Conservation (phyloP, 2,888 invertebrate species). For the Tetropium fuscum region DNA sequence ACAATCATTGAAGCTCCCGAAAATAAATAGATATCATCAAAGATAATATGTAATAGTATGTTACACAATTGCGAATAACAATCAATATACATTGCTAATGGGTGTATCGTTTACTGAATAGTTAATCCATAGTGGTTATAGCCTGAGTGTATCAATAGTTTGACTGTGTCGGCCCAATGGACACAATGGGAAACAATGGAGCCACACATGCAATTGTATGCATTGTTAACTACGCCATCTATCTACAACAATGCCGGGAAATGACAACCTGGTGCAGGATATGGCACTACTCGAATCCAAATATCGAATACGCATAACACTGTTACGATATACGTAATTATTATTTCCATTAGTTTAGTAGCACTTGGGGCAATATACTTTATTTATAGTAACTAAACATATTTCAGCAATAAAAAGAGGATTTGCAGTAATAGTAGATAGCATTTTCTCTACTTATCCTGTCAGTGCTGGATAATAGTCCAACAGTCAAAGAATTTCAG, state of each 20-base stretch:
- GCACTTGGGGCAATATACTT: background rate
- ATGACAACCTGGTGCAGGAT: constrained; percentile 59
- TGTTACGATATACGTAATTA: constrained; percentile 35
- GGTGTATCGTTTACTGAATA: constrained; percentile 64
- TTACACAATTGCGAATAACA: constrained; percentile 57
- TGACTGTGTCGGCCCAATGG: constrained; percentile 61
- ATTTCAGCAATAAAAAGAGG: no score
- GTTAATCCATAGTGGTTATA: constrained; percentile 65
- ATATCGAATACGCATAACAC: constrained; percentile 39
- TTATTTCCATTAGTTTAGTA: constrained; percentile 25
- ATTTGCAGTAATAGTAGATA: no score
- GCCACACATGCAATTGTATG: constrained; percentile 63
- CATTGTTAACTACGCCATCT: constrained; percentile 61
- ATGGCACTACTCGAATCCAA: constrained; percentile 48
- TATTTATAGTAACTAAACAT: background rate
- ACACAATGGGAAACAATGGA: constrained; percentile 60
- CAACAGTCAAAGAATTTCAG: no score
- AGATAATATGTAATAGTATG: constrained; percentile 44
- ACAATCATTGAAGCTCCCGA: constrained; percentile 29
- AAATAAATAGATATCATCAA: constrained; percentile 40
- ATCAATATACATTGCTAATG: constrained; percentile 64
- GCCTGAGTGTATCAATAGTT: constrained; percentile 63
- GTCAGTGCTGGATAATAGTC: no score
- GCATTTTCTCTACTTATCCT: no score
- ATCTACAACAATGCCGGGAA: constrained; percentile 60